A percentile compares a stretch with the other conserved stretches of the same genome.
These are phyloP conservation scores for Vulpes lagopus DNA, from an alignment of 2,113 vertebrate genomes.

Conservation along the genomic window DNA sequence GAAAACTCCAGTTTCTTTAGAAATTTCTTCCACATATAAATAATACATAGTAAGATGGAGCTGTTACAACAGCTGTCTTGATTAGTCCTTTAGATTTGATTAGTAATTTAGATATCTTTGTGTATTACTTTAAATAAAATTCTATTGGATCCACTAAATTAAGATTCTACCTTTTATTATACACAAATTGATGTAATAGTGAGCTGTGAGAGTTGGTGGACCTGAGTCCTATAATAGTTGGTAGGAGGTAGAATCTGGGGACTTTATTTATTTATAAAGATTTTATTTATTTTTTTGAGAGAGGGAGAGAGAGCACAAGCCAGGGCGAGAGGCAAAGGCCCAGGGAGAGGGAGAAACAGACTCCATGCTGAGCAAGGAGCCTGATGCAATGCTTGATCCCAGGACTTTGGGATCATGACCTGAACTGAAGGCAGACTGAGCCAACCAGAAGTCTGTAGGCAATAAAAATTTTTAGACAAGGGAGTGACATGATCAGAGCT, in stretches of 20 bases:
- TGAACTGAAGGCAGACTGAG: background rate
- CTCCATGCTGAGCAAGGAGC: background rate
- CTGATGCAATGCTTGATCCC: background rate
- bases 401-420: background rate
- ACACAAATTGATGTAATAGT: background rate
- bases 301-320: background rate
- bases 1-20: background rate
- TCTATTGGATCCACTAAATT: background rate
- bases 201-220: background rate
- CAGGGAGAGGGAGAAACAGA: background rate
- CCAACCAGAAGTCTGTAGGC: background rate
- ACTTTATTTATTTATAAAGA: background rate
- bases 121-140: background rate
- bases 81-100: background rate
- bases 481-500: background rate
- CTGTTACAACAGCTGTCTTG: background rate
- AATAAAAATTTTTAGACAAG: constrained; percentile 4
- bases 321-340: background rate
- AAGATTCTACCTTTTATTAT: background rate
- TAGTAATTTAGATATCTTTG: constrained; percentile 11
- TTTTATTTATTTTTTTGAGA: background rate
- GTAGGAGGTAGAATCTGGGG: background rate
- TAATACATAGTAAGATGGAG: background rate
- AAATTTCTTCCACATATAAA: constrained; percentile 17
- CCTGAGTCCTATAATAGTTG: background rate